These are phyloP conservation scores for Teleiodes luculella DNA, from an alignment of 2,888 invertebrate genomes.

Conservation along the genomic window DNA sequence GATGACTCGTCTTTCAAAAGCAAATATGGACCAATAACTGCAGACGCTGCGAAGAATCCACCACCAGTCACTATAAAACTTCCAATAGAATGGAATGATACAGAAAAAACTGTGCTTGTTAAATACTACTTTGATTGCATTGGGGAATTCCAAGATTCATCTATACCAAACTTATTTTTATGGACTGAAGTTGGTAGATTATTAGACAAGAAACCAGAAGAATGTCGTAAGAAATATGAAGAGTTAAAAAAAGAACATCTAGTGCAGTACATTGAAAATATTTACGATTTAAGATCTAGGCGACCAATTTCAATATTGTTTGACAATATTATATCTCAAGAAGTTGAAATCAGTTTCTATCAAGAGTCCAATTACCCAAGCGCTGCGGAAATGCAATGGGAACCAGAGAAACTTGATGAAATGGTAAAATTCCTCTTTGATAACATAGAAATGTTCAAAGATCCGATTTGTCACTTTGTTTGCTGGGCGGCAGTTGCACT, in stretches of 20 bases:
- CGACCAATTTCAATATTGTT: constrained; percentile 54
- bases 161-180: constrained; percentile 62
- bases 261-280: constrained; percentile 41
- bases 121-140: constrained; percentile 68
- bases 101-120: constrained; percentile 55
- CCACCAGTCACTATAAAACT: constrained; percentile 25
- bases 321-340: constrained; percentile 59
- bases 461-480: constrained; percentile 55
- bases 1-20: constrained; percentile 53
- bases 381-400: constrained; percentile 38
- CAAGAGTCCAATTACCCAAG: background rate
- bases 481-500: constrained; percentile 52
- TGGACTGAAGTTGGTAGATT: constrained; percentile 67
- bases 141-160: constrained; percentile 59
- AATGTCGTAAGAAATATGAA: constrained; percentile 48
- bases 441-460: constrained; percentile 60
- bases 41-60: background rate
- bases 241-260: constrained; percentile 50
- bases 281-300: constrained; percentile 44
- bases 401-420: constrained; percentile 44
- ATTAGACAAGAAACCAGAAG: constrained; percentile 51
- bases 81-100: constrained; percentile 45
- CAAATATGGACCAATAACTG: constrained; percentile 31
- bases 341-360: constrained; percentile 36
- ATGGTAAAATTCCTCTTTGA: constrained; percentile 58